Evolutionary conservation across 2,888 invertebrate genomes (phyloP), one percentile per base, ranked within the genome.

Genomic region (Metallyticus violacea): DNA sequence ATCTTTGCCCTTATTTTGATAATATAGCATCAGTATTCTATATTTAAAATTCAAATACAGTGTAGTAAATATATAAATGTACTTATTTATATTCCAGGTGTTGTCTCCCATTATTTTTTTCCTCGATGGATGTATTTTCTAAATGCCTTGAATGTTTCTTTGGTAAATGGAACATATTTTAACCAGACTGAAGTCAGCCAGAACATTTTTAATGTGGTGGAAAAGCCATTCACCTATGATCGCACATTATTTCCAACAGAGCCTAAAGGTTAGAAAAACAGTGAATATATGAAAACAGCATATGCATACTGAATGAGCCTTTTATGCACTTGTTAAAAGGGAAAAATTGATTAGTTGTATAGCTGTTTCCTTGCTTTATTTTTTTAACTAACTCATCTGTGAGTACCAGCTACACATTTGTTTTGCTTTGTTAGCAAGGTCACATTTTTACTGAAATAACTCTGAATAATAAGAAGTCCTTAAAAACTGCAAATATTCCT

Each of bases 91-190:
- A n/a, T 81, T 91, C 89, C 91, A 91, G 94, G 95, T 7, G 90
- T 95, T 28, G 92, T 95, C 1, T 90, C 90, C 1, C 93, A 95
- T 90, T 98, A 96, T 90, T 97, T 96, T 90, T 92, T 92, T 86
- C 96, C 96, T 0, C 93, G 98, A 87, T 98, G 98, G 98, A 89
- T 90, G 1, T 90, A 94, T 85, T 98, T 97, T 90, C 90, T 97
- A 0, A 89, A 92, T 0, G 93, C 93, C 9, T 92, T 97, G 86
- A 91, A 93, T 1, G 90, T 92, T 26, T 93, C 95, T 0, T 91
- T 96, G 28, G 88, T 90, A 0, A 91, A 92, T 25, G 92, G 92
- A 1, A 92, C 90, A 7, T 90, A 91, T 0, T 96, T 96, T 88
- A 94, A 96, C 89, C 94, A 95, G 88, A 93, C 91, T 1, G 90